Evolutionary conservation across 2,888 invertebrate genomes (phyloP), one percentile per base, ranked within the genome.

Genomic region (Geotrupes spiniger): DNA sequence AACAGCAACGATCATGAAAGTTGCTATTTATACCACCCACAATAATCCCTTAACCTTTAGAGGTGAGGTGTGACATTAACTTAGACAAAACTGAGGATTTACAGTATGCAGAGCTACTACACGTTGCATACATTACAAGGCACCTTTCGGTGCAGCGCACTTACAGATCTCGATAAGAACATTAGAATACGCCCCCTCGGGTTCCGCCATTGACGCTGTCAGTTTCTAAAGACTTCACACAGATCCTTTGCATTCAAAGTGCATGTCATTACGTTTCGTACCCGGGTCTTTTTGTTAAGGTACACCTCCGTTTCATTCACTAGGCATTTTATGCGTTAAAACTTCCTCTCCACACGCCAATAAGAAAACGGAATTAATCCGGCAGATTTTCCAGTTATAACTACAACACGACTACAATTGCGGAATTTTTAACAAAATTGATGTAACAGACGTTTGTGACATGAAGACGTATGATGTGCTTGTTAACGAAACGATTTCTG

Each of bases 131-230:
- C 49, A 54, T 49, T 52, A 49, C 51, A 41, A 37, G 42, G 50
- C 42, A 43, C 42, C 39, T 41, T 52, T 54, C 49, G 42, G 46
- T 49, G 51, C 43, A 49, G 49, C 42, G 42, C 41, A 43, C 51
- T 11, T 46, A 42, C 39, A 53, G 46, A 53, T 53, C 53, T 47
- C 36, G 53, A 53, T 53, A 53, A 51, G 51, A 42, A 48, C 43
- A 51, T 53, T 51, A 44, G 46, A 53, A 48, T 53, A 47, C 51
- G 47, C 48, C 50, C 46, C 40, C 50, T 37, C 40, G 33, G 15
- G 33, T 10, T 33, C 33, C 33, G 33, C 33, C 33, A 33, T 33
- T 14, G 33, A 33, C 33, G 33, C 33, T 33, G 33, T 33, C 33
- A 15, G 15, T 33, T 33, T 15, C 33, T 33, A 14, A 12, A 33